phyloP scores from a whole-genome alignment of 2,888 invertebrate species.

The Cerastoderma edule region DNA sequence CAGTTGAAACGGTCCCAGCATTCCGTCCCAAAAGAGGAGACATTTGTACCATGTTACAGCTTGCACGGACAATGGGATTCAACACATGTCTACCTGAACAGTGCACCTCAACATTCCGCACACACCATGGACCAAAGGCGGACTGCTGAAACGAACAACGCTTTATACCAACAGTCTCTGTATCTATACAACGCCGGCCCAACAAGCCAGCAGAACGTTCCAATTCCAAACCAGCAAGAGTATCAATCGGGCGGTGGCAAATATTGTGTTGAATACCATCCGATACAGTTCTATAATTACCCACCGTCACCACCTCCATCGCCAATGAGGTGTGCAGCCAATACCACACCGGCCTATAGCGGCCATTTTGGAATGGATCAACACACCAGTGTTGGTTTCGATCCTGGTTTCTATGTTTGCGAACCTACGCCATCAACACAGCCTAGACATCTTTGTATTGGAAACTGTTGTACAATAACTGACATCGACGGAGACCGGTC shows the following conservation, averaged over 20 bases:
- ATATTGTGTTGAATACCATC: too few relatives aligned
- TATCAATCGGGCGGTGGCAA: too few relatives aligned
- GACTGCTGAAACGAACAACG: not conserved
- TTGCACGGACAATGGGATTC: too few relatives aligned
- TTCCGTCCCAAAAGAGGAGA: not conserved
- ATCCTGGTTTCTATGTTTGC: too few relatives aligned
- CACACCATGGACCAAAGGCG: not conserved
- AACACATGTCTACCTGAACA: too few relatives aligned
- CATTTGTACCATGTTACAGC: not conserved
- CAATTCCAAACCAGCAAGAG: too few relatives aligned
- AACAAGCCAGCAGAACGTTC: too few relatives aligned
- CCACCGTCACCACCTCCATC: constrained; percentile 69
- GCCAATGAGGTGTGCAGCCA: constrained; percentile 29
- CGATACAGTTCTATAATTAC: constrained; percentile 42
- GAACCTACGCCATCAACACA: too few relatives aligned
- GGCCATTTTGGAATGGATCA: not conserved
- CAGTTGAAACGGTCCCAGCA: constrained; percentile 18
- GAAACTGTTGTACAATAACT: too few relatives aligned
- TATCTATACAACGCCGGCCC: constrained; percentile 16
- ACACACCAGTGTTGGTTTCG: too few relatives aligned
- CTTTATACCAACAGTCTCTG: constrained; percentile 6
- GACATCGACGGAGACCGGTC: too few relatives aligned
- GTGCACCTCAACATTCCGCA: not conserved
- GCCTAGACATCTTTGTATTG: too few relatives aligned
- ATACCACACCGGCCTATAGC: not conserved